Percentiles rank a stretch among this genome's conserved stretches.
phyloP scores from a whole-genome alignment of 2,888 invertebrate genomes.

The Nineta flava region DNA sequence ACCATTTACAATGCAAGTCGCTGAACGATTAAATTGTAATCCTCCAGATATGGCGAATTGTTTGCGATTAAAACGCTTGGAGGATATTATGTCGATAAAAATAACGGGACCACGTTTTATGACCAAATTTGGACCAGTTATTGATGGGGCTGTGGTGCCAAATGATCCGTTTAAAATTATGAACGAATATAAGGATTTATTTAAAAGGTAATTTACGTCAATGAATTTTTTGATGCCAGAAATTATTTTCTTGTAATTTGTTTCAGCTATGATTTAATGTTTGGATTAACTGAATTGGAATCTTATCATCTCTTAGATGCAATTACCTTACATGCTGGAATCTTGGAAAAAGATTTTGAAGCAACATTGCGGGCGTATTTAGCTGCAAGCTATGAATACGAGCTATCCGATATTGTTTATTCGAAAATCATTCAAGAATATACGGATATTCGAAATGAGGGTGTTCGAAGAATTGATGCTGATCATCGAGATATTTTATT shows the following conservation, averaged over 20 bases:
- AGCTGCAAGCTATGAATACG: conserved; percentile 53
- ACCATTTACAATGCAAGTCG: conserved; percentile 64
- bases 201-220: conserved; percentile 46
- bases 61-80: conserved; percentile 32
- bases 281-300: conserved; percentile 71
- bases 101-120: conserved; percentile 54
- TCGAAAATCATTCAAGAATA: conserved; percentile 48
- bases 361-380: conserved; percentile 62
- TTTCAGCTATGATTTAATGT: conserved; percentile 65
- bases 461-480: conserved; percentile 37
- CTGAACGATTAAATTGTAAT: conserved; percentile 56
- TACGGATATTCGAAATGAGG: conserved; percentile 26
- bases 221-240: background rate
- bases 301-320: conserved; percentile 62
- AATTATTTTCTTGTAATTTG: background rate
- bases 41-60: conserved; percentile 32
- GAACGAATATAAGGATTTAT: conserved; percentile 53
- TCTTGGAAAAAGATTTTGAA: conserved; percentile 59
- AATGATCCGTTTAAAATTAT: conserved; percentile 63
- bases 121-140: conserved; percentile 75
- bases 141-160: conserved; percentile 73
- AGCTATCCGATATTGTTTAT: conserved; percentile 50
- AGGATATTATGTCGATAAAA: conserved; percentile 53
- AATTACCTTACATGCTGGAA: conserved; percentile 52
- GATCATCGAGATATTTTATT: conserved; percentile 64